Conservation (phyloP, 1,140 invertebrate species). For the Leptinotarsa texana region DNA sequence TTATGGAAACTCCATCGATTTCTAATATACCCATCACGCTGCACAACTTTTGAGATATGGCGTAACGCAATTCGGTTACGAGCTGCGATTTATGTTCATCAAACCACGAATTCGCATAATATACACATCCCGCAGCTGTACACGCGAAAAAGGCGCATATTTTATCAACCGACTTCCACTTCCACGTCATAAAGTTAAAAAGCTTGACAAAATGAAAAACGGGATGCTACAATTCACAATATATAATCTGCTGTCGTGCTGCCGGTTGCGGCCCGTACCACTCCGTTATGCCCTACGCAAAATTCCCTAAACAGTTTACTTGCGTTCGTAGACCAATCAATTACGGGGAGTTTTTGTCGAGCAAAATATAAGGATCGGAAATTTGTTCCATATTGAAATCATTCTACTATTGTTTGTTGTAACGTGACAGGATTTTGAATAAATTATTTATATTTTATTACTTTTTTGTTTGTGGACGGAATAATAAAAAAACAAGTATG, state of each 20-base stretch:
- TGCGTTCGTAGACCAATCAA: background rate
- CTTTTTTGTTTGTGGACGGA: no score
- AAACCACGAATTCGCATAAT: constrained; percentile 2
- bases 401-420: background rate
- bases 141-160: background rate
- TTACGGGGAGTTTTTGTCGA: background rate
- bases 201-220: constrained; percentile 8
- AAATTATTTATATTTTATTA: no score
- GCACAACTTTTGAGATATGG: background rate
- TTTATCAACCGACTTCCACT: background rate
- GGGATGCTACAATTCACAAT: constrained; percentile 5
- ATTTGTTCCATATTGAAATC: background rate
- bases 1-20: no score
- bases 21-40: no score
- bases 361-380: background rate
- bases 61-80: background rate
- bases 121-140: background rate
- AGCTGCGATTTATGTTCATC: constrained; percentile 5
- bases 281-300: background rate
- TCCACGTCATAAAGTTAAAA: constrained; percentile 1
- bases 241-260: constrained; percentile 2
- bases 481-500: no score
- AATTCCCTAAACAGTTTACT: background rate
- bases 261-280: background rate
- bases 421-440: no score